Evolutionary conservation across 2,888 invertebrate genomes (phyloP), one percentile per base, ranked within the genome.

Genomic region (Molanna angustata): DNA sequence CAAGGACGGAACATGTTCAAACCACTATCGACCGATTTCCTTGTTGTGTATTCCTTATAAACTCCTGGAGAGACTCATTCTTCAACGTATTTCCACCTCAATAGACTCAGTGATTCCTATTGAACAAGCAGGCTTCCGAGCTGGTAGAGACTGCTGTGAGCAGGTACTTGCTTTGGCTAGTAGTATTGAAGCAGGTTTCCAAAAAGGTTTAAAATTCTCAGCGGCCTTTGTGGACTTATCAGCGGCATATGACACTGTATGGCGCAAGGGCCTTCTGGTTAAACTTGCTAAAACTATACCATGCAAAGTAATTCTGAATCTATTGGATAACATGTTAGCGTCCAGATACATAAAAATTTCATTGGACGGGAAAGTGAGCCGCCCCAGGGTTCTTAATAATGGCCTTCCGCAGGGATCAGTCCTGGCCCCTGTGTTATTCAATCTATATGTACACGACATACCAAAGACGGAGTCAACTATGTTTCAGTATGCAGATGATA

Each of bases 91-190:
- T 18, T 17, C 39, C 39, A 39, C 39, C 39, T 39, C 39, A 39
- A 39, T 39, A 39, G 39, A 39, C n/a, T 16, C 39, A 39, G 39
- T 39, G 39, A 39, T 39, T 39, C 39, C 39, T 17, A 39, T 39
- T 39, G 39, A 39, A 18, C 39, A 39, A 18, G 39, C 39, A 17
- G 39, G 39, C n/a, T 13, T 17, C 18, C 39, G n/a, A n/a, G n/a
- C n/a, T n/a, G n/a, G n/a, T n/a, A n/a, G n/a, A n/a, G n/a, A n/a
- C n/a, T n/a, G n/a, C n/a, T n/a, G n/a, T n/a, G n/a, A n/a, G n/a
- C n/a, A n/a, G n/a, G n/a, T n/a, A n/a, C n/a, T n/a, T n/a, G 39
- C 39, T 39, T 4, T 39, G 39, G 17, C 39, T 17, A 39, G 39
- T n/a, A 39, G 18, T 17, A 39, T 39, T 6, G 39, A 39, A 18